Evolutionary conservation across 2,113 vertebrate genomes (phyloP), one percentile per base, ranked within the genome.

Genomic region (Urocynchramus pylzowi): DNA sequence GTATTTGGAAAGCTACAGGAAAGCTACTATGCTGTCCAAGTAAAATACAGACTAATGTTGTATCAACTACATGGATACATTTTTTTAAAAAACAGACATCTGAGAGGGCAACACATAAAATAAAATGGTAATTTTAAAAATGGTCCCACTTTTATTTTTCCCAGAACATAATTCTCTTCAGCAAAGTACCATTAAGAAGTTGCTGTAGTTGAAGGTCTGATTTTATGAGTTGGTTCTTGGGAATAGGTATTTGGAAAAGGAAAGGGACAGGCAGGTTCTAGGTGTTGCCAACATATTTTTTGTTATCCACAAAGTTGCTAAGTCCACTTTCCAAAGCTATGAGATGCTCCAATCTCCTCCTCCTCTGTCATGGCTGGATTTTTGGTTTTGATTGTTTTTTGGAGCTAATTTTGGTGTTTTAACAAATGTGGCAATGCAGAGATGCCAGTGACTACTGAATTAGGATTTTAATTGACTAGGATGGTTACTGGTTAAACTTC

Each of bases 401-500:
- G 10, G 31, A 11, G 2, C 2, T 42, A 68, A 37, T 79, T 68
- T 71, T 67, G 20, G 14, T 33, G 10, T 33, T 86, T 54, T 69
- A 85, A 90, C 28, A 68, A 20, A 20, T 4, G 7, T 74, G 69
- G 67, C 75, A 54, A 44, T 28, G 61, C 71, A 88, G 64, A 87
- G 44, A 91, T 83, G 68, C 85, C 71, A 19, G 26, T 26, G 18
- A n/a, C 68, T 65, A 67, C 50, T 35, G 53, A 95, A 77, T 59
- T 83, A 75, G 37, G 76, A 69, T 92, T 90, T 95, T 77, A 65
- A 84, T 82, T 79, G 47, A 78, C n/a, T 87, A 63, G 42, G 76
- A 96, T 92, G 90, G 95, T 95, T 96, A 97, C 96, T 94, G 89
- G 95, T 97, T 97, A 95, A 93, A 80, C 73, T 97, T 94, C 80